A percentile compares a stretch with the other conserved stretches of the same genome.
phyloP scores from a whole-genome alignment of 2,113 vertebrate genomes.

The Harpagus bidentatus region DNA sequence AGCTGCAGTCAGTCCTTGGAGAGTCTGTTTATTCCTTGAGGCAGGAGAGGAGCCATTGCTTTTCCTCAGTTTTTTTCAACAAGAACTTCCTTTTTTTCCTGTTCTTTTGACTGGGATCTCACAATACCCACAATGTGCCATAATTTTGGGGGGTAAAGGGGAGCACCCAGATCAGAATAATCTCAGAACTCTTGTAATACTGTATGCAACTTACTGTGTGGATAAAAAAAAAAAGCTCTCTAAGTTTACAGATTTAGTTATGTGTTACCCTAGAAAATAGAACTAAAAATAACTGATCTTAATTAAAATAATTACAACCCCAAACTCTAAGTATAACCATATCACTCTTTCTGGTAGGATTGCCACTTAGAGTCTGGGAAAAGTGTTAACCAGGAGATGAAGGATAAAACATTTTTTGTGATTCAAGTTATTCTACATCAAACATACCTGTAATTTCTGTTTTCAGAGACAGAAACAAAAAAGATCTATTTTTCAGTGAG shows the following conservation, averaged over 20 bases:
- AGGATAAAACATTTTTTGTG: not conserved
- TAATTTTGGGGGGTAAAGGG: not conserved
- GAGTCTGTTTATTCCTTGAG: not conserved
- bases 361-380: not conserved
- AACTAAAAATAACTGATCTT: not conserved
- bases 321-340: not conserved
- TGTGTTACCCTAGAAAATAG: not conserved
- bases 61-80: not conserved
- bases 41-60: not conserved
- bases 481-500: not conserved
- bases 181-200: not conserved
- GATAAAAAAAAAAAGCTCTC: not conserved
- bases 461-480: not conserved
- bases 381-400: not conserved
- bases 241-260: not conserved
- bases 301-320: not conserved
- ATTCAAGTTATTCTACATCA: not conserved
- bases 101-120: not conserved
- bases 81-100: not conserved
- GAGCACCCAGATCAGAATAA: not conserved
- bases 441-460: not conserved
- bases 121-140: not conserved
- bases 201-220: not conserved
- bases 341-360: not conserved
- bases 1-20: not conserved